A percentile compares a stretch with the other conserved stretches of the same genome.
Evolutionary conservation across 1,140 invertebrate genomes (phyloP).

Genomic region (Heliconius melpomene): DNA sequence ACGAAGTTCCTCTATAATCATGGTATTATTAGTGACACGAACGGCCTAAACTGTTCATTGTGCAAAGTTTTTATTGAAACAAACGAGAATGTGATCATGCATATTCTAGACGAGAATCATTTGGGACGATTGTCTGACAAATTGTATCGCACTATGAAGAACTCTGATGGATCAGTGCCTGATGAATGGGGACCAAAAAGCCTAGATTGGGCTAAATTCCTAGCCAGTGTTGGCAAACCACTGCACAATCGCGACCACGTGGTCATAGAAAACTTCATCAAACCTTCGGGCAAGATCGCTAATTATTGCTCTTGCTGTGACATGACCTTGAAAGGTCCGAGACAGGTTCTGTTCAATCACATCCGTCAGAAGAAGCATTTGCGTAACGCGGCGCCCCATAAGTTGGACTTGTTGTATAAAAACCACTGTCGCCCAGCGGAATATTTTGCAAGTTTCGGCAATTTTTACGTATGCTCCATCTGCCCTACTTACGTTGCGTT

Average conservation of each 20-base stretch:
- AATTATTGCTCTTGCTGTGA: conserved; percentile 73
- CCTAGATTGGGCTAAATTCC: conserved; percentile 70
- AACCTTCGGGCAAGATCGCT: conserved; percentile 67
- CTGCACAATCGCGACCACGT: conserved; percentile 66
- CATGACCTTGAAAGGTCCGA: conserved; percentile 70
- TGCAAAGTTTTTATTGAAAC: conserved; percentile 61
- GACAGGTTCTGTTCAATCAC: conserved; percentile 75
- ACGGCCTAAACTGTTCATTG: conserved; percentile 53
- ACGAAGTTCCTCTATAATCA: conserved; percentile 63
- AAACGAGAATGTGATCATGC: conserved; percentile 56
- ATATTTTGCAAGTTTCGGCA: conserved; percentile 73
- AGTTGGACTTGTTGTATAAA: conserved; percentile 63
- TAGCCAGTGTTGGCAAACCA: conserved; percentile 68
- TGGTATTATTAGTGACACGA: conserved; percentile 46
- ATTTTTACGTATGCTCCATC: conserved; percentile 68
- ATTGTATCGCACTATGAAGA: conserved; percentile 63
- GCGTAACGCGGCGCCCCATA: conserved; percentile 67
- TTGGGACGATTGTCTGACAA: conserved; percentile 66
- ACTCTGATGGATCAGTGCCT: conserved; percentile 56
- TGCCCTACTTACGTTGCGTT: conserved; percentile 62
- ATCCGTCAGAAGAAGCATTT: conserved; percentile 77
- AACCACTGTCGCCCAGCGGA: conserved; percentile 69
- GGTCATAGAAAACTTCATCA: conserved; percentile 73
- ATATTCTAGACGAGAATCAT: conserved; percentile 73
- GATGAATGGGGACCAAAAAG: conserved; percentile 75